These are phyloP conservation scores for Atethmia centrago DNA, from an alignment of 2,888 invertebrate genomes.

Conservation along the genomic window DNA sequence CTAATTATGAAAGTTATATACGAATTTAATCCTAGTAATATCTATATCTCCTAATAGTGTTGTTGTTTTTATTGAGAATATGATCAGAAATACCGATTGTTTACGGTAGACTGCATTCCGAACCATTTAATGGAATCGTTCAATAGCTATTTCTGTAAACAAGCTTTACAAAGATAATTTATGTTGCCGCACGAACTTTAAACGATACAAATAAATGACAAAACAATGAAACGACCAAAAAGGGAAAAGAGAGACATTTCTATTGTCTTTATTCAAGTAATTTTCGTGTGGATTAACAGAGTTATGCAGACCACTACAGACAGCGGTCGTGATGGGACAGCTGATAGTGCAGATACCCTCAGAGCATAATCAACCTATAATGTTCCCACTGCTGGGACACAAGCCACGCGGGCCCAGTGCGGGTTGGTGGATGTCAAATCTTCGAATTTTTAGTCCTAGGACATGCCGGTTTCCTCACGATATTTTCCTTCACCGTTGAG, in stretches of 20 bases:
- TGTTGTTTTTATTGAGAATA: slow-evolving; percentile 29
- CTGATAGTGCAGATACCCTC: background rate
- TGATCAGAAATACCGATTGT: slow-evolving; percentile 21
- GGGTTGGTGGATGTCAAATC: too few relatives aligned
- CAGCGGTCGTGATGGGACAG: background rate
- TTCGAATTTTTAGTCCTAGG: too few relatives aligned
- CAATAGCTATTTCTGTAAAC: slow-evolving; percentile 44
- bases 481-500: too few relatives aligned
- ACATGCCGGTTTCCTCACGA: too few relatives aligned
- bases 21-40: slow-evolving; percentile 22
- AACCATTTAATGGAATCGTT: slow-evolving; percentile 10
- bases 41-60: background rate
- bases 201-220: background rate
- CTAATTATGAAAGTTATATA: slow-evolving; percentile 39
- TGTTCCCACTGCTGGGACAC: too few relatives aligned
- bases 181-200: slow-evolving; percentile 37
- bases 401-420: too few relatives aligned
- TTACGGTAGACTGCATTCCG: slow-evolving; percentile 20
- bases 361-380: background rate
- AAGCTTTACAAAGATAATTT: slow-evolving; percentile 24
- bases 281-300: background rate
- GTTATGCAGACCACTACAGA: background rate
- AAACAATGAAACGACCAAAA: slow-evolving; percentile 12
- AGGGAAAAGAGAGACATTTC: background rate
- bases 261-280: background rate